These are phyloP conservation scores for Empis stercorea DNA, from an alignment of 2,888 invertebrate genomes.

Conservation along the genomic window DNA sequence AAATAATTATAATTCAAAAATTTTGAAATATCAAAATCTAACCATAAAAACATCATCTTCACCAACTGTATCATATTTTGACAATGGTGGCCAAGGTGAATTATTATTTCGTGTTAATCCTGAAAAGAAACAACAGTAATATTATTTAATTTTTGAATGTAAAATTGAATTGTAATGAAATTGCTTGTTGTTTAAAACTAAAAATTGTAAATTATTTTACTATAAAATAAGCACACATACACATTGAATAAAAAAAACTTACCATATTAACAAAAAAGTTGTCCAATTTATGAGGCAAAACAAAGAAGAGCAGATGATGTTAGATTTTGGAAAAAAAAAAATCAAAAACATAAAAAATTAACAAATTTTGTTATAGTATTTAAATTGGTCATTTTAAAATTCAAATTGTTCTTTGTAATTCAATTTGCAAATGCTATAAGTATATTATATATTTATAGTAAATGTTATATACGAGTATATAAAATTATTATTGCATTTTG, in stretches of 20 bases:
- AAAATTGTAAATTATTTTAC: constrained; percentile 4
- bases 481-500: too few species aligned
- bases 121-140: constrained; percentile 5
- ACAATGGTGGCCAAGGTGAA: constrained; percentile 40
- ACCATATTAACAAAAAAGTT: constrained; percentile 15
- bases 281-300: constrained; percentile 24
- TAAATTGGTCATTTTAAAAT: too few species aligned
- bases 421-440: too few species aligned
- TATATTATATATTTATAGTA: too few species aligned
- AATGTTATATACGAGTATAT: too few species aligned
- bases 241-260: constrained; percentile 7
- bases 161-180: neutral
- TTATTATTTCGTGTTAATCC: constrained; percentile 25
- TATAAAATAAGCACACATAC: neutral
- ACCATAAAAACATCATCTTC: constrained; percentile 96
- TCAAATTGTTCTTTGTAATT: too few species aligned
- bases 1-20: constrained; percentile 4
- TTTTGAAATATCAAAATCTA: constrained; percentile 10
- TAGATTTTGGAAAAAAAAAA: constrained; percentile 19
- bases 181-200: neutral
- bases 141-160: neutral
- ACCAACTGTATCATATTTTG: constrained; percentile 55
- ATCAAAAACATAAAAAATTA: constrained; percentile 7
- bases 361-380: constrained; percentile 3
- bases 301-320: constrained; percentile 23